A percentile compares a stretch with the other conserved stretches of the same genome.
Evolutionary conservation across 2,113 vertebrate species (phyloP).

Genomic region (Empidonax traillii): DNA sequence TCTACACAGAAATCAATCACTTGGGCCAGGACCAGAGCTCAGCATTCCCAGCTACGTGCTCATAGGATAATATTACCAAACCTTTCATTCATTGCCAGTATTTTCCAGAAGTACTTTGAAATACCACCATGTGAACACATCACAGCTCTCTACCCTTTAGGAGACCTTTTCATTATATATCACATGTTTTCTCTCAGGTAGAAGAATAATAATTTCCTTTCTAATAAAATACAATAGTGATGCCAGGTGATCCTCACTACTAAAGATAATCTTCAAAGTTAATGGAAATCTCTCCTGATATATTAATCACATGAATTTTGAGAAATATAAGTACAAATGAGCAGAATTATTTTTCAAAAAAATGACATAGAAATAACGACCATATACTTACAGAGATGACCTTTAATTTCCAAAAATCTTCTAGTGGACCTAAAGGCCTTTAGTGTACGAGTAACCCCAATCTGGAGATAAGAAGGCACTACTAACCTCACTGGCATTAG

Average conservation of each 20-base stretch:
- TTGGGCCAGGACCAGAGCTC: neutral
- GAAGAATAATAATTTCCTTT: neutral
- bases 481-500: neutral
- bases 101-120: neutral
- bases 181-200: neutral
- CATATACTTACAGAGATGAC: neutral
- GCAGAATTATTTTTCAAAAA: neutral
- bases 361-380: neutral
- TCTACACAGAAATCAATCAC: neutral
- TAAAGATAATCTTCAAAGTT: neutral
- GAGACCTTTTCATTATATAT: neutral
- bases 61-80: neutral
- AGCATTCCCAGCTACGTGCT: neutral
- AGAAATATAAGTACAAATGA: neutral
- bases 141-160: neutral
- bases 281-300: neutral
- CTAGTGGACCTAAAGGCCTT: neutral
- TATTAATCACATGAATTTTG: neutral
- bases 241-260: neutral
- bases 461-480: neutral
- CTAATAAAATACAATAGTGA: neutral
- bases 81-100: neutral
- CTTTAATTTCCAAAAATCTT: neutral
- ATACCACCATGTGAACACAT: neutral
- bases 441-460: neutral